Percentiles rank a stretch among this genome's conserved stretches.
Conservation (phyloP, 2,888 invertebrate species). For the Eutolmus rufibarbis region DNA sequence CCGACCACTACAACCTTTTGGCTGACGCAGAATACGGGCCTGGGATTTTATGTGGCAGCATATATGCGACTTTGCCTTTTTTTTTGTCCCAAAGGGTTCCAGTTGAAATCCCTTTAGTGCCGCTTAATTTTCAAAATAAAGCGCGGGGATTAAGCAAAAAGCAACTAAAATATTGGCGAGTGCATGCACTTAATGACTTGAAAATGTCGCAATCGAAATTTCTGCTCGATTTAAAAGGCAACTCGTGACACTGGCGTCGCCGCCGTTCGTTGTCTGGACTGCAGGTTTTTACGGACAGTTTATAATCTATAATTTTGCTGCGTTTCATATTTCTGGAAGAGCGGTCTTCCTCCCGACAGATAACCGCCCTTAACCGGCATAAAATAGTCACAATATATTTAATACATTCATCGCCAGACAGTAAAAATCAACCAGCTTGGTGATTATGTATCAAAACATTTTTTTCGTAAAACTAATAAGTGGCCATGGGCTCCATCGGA, state of each 20-base stretch:
- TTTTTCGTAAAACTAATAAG: not conserved
- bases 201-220: constrained; percentile 6
- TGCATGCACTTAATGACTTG: constrained; percentile 15
- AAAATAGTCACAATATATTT: not conserved
- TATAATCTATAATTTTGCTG: not conserved
- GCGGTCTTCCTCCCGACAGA: not conserved
- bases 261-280: not conserved
- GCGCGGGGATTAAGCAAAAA: not conserved
- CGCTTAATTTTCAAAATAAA: constrained; percentile 14
- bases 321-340: not conserved
- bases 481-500: not conserved
- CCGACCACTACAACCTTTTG: not conserved
- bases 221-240: not conserved
- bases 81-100: not conserved
- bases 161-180: not conserved
- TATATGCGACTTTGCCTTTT: not conserved
- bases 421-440: not conserved
- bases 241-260: not conserved
- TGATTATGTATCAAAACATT: not conserved
- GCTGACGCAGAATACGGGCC: not conserved
- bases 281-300: not conserved
- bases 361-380: not conserved
- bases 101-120: constrained; percentile 2
- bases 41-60: not conserved
- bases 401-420: not conserved